These are phyloP conservation scores for Lithophane ornitopus DNA, from an alignment of 2,888 invertebrate species.

Conservation along the genomic window DNA sequence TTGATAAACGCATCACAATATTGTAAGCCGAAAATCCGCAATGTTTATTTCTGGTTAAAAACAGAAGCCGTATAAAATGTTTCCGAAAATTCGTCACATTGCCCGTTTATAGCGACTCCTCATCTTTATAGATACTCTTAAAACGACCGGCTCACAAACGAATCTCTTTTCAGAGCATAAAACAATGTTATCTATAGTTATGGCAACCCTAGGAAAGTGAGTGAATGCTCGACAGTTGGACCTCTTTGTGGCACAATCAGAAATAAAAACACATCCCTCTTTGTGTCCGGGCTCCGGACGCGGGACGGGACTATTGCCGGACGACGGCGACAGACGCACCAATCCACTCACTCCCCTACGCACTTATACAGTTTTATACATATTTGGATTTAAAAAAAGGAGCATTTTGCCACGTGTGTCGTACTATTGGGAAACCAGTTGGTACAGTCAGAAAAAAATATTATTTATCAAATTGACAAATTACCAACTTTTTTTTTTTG, in stretches of 20 bases:
- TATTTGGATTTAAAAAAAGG: constrained; percentile 44
- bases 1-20: constrained; percentile 30
- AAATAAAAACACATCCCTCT: constrained; percentile 85
- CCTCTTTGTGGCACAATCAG: constrained; percentile 84
- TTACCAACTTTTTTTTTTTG: too few species aligned
- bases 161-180: constrained; percentile 59
- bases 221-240: constrained; percentile 82
- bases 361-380: constrained; percentile 39
- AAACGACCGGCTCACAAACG: constrained; percentile 57
- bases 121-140: constrained; percentile 57
- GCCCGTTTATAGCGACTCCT: constrained; percentile 54
- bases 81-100: constrained; percentile 29
- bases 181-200: constrained; percentile 66
- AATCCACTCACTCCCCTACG: constrained; percentile 69
- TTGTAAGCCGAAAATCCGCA: constrained; percentile 20
- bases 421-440: background rate
- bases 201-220: constrained; percentile 76
- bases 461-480: background rate
- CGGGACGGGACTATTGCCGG: constrained; percentile 70
- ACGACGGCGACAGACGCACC: constrained; percentile 73
- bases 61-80: constrained; percentile 9
- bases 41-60: constrained; percentile 18
- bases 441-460: background rate
- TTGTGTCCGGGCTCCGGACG: constrained; percentile 72
- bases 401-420: constrained; percentile 11